phyloP scores from a whole-genome alignment of 2,797 vertebrate genomes.

The Clangula hyemalis region DNA sequence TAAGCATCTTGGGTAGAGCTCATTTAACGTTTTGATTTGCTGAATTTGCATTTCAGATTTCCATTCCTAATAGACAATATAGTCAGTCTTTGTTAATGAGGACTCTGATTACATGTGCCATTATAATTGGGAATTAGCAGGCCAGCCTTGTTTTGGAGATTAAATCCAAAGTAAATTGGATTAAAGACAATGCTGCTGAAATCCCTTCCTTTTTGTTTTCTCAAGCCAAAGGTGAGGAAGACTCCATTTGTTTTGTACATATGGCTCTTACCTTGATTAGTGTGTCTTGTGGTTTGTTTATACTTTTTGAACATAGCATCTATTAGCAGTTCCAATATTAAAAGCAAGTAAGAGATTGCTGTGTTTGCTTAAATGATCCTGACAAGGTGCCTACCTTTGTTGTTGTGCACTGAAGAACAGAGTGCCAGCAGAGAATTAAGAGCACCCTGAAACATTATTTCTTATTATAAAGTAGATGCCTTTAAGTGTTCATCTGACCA shows the following conservation, averaged over 20 bases:
- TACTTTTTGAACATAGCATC: slow-evolving; percentile 47
- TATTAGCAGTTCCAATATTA: slow-evolving; percentile 19
- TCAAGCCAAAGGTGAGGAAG: slow-evolving; percentile 74
- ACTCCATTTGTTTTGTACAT: slow-evolving; percentile 76
- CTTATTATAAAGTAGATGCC: neutral
- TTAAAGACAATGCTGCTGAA: slow-evolving; percentile 79
- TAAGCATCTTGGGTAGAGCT: slow-evolving; percentile 82
- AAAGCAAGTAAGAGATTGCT: slow-evolving; percentile 34
- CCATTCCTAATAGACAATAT: slow-evolving; percentile 84
- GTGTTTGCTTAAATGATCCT: neutral
- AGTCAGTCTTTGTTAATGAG: slow-evolving; percentile 87
- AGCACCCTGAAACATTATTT: neutral
- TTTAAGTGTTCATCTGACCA: neutral
- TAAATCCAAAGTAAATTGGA: slow-evolving; percentile 84
- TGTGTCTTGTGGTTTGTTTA: slow-evolving; percentile 52
- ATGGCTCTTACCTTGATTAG: slow-evolving; percentile 72
- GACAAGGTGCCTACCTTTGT: neutral
- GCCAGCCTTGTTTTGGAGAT: slow-evolving; percentile 83
- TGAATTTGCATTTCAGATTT: slow-evolving; percentile 88
- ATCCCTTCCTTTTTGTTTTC: slow-evolving; percentile 70
- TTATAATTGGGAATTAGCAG: slow-evolving; percentile 85
- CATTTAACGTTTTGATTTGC: slow-evolving; percentile 86
- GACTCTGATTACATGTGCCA: slow-evolving; percentile 85
- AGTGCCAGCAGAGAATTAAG: neutral
- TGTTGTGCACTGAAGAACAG: neutral